A percentile compares a stretch with the other conserved stretches of the same genome.
These are phyloP conservation scores for Hydractinia echinata DNA, from an alignment of 30 jellyfish, hydroid and myxozoan species.

Conservation along the genomic window DNA sequence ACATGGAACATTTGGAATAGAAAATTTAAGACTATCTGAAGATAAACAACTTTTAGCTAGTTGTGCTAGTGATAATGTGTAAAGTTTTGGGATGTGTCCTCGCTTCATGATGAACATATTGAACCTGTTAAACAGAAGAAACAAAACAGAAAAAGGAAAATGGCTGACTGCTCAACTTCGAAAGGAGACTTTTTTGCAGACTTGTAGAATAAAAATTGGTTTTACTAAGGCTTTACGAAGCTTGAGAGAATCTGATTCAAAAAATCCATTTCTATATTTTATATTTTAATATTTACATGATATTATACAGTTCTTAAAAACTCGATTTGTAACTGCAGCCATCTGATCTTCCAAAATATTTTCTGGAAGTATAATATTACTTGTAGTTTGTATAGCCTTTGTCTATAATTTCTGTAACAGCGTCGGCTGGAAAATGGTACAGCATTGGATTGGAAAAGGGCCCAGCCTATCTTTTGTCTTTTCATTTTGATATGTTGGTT, in stretches of 20 bases:
- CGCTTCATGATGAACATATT: constrained; percentile 27
- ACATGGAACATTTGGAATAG: constrained; percentile 69
- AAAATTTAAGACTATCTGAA: constrained; percentile 44
- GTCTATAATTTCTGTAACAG: too few species aligned
- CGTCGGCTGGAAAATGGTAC: too few species aligned
- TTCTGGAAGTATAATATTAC: too few species aligned
- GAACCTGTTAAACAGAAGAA: constrained; percentile 37
- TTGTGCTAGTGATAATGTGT: constrained; percentile 58
- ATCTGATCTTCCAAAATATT: too few species aligned
- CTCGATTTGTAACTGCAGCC: too few species aligned
- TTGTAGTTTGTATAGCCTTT: too few species aligned
- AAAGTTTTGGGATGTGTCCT: constrained; percentile 66
- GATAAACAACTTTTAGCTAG: constrained; percentile 51
- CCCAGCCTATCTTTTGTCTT: neutral
- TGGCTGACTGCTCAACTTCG: constrained; percentile 24
- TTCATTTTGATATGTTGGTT: constrained; percentile 50
- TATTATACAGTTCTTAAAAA: too few species aligned
- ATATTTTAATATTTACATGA: too few species aligned
- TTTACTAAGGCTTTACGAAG: too few species aligned
- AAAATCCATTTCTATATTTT: too few species aligned
- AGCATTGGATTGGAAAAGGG: too few species aligned
- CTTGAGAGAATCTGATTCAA: too few species aligned
- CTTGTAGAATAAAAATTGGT: constrained; percentile 10
- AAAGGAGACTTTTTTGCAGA: constrained; percentile 58
- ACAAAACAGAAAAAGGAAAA: constrained; percentile 40